A percentile compares a stretch with the other conserved stretches of the same genome.
Evolutionary conservation across 2,797 vertebrate genomes (phyloP).

Genomic region (Crax fasciolata): DNA sequence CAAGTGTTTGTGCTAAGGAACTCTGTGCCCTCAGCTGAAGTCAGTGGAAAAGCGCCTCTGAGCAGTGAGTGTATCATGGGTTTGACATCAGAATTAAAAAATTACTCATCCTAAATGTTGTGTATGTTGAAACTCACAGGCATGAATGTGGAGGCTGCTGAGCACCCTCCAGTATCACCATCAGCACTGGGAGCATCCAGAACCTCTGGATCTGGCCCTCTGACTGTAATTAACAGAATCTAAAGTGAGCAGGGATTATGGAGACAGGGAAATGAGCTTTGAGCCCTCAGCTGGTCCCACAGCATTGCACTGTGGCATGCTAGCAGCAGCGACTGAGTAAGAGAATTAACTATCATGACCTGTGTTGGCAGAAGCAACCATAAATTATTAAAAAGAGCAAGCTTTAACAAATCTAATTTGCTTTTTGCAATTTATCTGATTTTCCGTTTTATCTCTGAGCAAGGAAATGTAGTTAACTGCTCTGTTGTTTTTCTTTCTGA

Average conservation of each 20-base stretch:
- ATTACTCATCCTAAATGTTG: not conserved
- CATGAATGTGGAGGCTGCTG: not conserved
- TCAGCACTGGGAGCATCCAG: not conserved
- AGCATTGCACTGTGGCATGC: fast-evolving
- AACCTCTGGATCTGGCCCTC: conserved; percentile 1
- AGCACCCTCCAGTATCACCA: not conserved
- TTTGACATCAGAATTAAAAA: not conserved
- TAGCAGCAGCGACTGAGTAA: not conserved
- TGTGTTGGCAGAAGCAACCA: not conserved
- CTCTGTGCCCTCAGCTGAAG: not conserved
- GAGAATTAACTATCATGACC: not conserved
- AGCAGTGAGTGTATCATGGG: not conserved
- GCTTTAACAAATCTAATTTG: not conserved
- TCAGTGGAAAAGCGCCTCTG: not conserved
- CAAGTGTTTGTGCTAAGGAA: not conserved
- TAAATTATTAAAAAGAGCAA: not conserved
- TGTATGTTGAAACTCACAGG: not conserved
- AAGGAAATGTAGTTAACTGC: not conserved
- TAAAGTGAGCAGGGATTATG: not conserved
- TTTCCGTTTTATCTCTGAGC: not conserved
- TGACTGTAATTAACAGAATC: conserved; percentile 5
- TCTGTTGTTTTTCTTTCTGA: not conserved
- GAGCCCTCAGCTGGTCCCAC: not conserved
- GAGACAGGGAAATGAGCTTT: not conserved
- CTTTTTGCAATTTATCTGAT: not conserved